phyloP scores from a whole-genome alignment of 2,797 vertebrate genomes.

The Naso thynnoides region DNA sequence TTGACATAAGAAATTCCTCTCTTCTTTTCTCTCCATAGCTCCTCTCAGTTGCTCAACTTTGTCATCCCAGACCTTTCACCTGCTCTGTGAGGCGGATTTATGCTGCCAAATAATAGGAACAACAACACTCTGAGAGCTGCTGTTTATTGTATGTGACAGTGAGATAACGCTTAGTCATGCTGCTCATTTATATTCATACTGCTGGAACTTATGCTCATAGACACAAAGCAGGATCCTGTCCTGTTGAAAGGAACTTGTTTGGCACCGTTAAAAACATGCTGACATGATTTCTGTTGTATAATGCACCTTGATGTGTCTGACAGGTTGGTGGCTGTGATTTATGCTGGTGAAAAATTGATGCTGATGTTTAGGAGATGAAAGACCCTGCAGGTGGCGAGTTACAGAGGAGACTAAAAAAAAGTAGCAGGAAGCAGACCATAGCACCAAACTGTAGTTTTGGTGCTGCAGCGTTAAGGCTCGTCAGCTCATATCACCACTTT shows the following conservation, averaged over 20 bases:
- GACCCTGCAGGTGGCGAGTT: conserved; percentile 31
- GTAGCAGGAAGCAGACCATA: neutral
- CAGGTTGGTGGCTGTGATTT: conserved; percentile 55
- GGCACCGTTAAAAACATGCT: conserved; percentile 23
- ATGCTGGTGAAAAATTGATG: conserved; percentile 53
- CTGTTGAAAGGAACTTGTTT: conserved; percentile 12
- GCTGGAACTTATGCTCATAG: conserved; percentile 55
- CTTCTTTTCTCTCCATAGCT: neutral
- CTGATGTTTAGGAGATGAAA: conserved; percentile 64
- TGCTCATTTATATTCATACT: conserved; percentile 64
- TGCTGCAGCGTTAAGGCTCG: neutral
- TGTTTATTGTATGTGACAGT: conserved; percentile 40
- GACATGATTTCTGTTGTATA: conserved; percentile 44
- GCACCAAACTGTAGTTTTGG: neutral
- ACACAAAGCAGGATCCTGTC: conserved; percentile 35
- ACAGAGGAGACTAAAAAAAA: neutral
- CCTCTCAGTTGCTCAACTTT: conserved; percentile 36
- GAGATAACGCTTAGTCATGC: conserved; percentile 61
- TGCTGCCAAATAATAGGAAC: conserved; percentile 41
- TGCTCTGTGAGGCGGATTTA: conserved; percentile 12
- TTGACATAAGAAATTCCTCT: conserved; percentile 29
- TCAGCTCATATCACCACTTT: neutral
- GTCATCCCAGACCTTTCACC: conserved; percentile 33
- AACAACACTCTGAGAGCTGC: conserved; percentile 24
- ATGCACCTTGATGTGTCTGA: conserved; percentile 52